Evolutionary conservation across 2,797 vertebrate species (phyloP), one percentile per base, ranked within the genome.

Genomic region (Gymnothorax javanicus): DNA sequence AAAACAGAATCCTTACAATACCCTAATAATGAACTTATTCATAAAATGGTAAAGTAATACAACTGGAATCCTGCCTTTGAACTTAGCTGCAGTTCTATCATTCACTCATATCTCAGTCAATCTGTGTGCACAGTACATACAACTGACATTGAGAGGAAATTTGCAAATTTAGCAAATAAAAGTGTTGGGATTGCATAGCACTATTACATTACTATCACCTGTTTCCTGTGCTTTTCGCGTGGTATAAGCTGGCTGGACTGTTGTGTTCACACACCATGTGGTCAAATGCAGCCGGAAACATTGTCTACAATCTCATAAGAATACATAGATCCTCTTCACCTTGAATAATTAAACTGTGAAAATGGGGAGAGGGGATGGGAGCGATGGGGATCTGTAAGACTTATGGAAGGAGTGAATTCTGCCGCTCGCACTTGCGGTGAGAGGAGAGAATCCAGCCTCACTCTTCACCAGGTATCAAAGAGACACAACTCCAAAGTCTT

Each of bases 381-480:
- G 15, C 17, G 12, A 23, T 67, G 64, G 20, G 23, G 20, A 5
- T 17, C 12, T 17, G 5, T 17, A 67, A 82, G 69, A 17, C 15
- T 73, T 85, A 88, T 87, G 25, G 27, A 71, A 71, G 52, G 52
- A 56, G 20, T n/a, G 20, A 81, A 54, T 7, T 33, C 52, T 77
- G 85, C 86, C 89, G 84, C 88, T 86, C 87, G 59, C 64, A 79
- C 85, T 85, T 64, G 86, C 52, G 82, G 92, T 94, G 91, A 83
- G 67, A 88, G 92, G 93, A 79, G 59, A 69, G 75, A 84, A 67
- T 77, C 25, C 56, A 75, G 60, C 81, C 73, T 73, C 75, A 90
- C 82, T 89, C 86, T 93, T 94, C 93, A 95, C 95, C 93, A 93
- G 89, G 90, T 93, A 96, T 96, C 95, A 95, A 96, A 96, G 94